Evolutionary conservation across 2,888 invertebrate genomes (phyloP).

Genomic region (Drosophila paucipuncta): DNA sequence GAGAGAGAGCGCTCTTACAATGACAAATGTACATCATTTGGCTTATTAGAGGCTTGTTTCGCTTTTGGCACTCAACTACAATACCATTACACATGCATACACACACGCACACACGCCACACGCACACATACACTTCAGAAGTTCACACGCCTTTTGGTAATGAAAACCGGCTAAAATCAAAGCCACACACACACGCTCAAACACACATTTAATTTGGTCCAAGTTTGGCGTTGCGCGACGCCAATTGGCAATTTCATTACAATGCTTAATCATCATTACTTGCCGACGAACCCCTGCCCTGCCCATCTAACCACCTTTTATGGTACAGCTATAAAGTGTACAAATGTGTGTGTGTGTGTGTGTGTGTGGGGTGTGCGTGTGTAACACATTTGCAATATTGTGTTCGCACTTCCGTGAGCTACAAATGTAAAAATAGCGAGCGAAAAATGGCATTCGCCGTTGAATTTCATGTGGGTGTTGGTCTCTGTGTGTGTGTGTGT

Average conservation of each 20-base stretch:
- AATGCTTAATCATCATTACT: slow-evolving; percentile 81
- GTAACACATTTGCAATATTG: slow-evolving; percentile 69
- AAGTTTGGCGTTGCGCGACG: slow-evolving; percentile 56
- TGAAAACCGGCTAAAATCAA: slow-evolving; percentile 68
- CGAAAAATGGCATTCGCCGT: slow-evolving; percentile 57
- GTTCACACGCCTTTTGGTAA: slow-evolving; percentile 53
- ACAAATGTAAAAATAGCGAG: slow-evolving; percentile 47
- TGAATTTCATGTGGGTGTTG: slow-evolving; percentile 39
- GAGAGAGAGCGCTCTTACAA: slow-evolving; percentile 3
- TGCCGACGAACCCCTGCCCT: slow-evolving; percentile 18
- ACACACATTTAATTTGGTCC: slow-evolving; percentile 26
- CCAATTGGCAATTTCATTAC: slow-evolving; percentile 82
- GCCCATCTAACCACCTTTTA: not conserved
- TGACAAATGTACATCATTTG: slow-evolving; percentile 78
- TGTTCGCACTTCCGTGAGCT: slow-evolving; percentile 68
- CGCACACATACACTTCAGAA: slow-evolving; percentile 15
- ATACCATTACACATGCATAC: slow-evolving; percentile 61
- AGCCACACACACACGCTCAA: slow-evolving; percentile 21
- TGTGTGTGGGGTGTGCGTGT: slow-evolving; percentile 17
- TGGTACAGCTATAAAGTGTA: slow-evolving; percentile 40
- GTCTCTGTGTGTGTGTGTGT: not conserved
- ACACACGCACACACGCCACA: slow-evolving; percentile 15
- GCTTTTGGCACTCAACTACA: slow-evolving; percentile 78
- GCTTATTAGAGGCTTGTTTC: slow-evolving; percentile 77
- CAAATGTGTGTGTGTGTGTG: not conserved